These are phyloP conservation scores for Alexandromys fortis DNA, from an alignment of 2,113 vertebrate genomes.

Conservation along the genomic window DNA sequence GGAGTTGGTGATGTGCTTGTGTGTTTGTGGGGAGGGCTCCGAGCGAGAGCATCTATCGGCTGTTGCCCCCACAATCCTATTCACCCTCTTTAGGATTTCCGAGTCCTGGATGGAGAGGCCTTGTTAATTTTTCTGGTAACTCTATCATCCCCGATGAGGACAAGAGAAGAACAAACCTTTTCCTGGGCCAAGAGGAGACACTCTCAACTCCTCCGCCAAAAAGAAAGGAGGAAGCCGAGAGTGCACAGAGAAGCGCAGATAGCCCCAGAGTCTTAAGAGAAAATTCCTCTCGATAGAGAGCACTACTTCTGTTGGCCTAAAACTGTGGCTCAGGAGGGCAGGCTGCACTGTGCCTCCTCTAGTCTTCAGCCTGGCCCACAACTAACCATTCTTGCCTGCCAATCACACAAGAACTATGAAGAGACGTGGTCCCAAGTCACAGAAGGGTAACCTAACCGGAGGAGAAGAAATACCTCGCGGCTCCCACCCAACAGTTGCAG, in stretches of 20 bases:
- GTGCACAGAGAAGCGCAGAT: background rate
- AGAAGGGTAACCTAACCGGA: background rate
- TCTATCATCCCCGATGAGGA: background rate
- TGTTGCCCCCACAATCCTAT: no score
- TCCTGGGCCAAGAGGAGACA: fast-evolving
- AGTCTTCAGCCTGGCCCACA: no score
- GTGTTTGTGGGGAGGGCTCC: fast-evolving
- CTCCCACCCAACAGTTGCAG: no score
- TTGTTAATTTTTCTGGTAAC: background rate
- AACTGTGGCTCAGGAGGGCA: background rate
- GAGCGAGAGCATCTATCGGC: fast-evolving
- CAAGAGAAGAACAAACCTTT: background rate
- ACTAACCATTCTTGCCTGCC: fast-evolving
- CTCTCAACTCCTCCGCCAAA: fast-evolving
- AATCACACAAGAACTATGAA: background rate
- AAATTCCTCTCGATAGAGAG: fast-evolving
- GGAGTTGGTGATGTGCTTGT: background rate
- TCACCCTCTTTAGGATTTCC: background rate
- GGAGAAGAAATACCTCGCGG: background rate
- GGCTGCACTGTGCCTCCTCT: background rate
- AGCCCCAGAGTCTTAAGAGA: fast-evolving
- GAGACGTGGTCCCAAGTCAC: background rate
- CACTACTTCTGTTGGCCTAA: background rate
- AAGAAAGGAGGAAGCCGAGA: background rate
- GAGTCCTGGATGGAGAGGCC: background rate